These are phyloP conservation scores for Sminthopsis crassicaudata DNA, from an alignment of 2,113 vertebrate genomes.

Conservation along the genomic window DNA sequence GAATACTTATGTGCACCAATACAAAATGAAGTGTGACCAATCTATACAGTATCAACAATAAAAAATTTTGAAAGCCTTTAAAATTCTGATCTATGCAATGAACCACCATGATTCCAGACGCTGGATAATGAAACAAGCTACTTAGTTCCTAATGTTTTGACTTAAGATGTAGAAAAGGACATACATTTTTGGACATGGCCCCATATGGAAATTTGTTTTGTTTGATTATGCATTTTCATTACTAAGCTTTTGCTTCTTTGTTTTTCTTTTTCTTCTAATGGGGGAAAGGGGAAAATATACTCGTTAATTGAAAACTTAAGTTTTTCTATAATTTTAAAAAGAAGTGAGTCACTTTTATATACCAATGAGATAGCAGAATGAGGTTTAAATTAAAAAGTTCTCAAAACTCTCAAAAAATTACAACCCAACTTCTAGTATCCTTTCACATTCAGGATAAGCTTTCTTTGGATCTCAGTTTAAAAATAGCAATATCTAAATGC, in stretches of 20 bases:
- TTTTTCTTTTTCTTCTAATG: not conserved
- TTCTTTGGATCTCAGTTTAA: constrained; percentile 3
- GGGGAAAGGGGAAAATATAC: not conserved
- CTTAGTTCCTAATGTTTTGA: not conserved
- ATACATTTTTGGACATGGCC: not conserved
- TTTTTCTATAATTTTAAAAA: not conserved
- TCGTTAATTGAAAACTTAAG: not conserved
- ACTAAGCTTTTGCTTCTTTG: not conserved
- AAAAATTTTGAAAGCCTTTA: not conserved
- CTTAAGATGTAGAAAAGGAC: not conserved
- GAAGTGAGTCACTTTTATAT: not conserved
- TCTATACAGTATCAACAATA: not conserved
- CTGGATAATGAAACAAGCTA: not conserved
- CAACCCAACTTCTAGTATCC: not conserved
- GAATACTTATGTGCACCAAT: not conserved
- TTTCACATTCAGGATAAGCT: constrained; percentile 13
- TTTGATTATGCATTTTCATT: not conserved
- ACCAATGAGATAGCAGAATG: too few relatives aligned
- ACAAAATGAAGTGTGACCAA: not conserved
- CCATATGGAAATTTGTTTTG: not conserved
- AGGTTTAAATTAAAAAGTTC: not conserved
- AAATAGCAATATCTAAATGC: constrained; percentile 15
- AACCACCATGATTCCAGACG: not conserved
- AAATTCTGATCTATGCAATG: not conserved
- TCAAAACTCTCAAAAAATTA: not conserved